A percentile compares a stretch with the other conserved stretches of the same genome.
These are phyloP conservation scores for Cyprinodon diabolis DNA, from an alignment of 2,797 vertebrate genomes.

Conservation along the genomic window DNA sequence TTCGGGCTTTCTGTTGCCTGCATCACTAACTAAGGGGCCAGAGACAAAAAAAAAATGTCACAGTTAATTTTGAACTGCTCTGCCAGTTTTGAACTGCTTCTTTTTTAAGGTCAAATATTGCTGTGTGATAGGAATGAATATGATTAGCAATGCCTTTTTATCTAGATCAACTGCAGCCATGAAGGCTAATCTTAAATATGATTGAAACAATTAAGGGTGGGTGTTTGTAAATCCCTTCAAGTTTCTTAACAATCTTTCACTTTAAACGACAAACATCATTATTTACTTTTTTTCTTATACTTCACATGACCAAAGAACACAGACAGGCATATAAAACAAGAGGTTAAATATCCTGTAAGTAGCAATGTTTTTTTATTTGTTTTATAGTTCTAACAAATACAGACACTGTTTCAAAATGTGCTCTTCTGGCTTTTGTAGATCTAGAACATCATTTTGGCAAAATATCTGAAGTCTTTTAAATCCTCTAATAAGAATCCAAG, in stretches of 20 bases:
- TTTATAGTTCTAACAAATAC: too few relatives aligned
- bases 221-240: not conserved
- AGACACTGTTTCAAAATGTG: too few relatives aligned
- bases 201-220: not conserved
- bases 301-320: not conserved
- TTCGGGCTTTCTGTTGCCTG: conserved; percentile 48
- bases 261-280: not conserved
- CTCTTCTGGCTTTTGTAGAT: too few relatives aligned
- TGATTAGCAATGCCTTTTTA: not conserved
- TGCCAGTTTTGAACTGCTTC: conserved; percentile 16
- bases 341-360: too few relatives aligned
- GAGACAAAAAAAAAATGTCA: conserved; percentile 45
- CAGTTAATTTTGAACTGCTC: conserved; percentile 50
- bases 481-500: too few relatives aligned
- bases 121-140: not conserved
- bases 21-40: conserved; percentile 38
- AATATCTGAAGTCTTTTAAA: too few relatives aligned
- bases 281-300: not conserved
- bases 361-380: too few relatives aligned
- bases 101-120: conserved; percentile 24
- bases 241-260: not conserved
- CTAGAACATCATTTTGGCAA: too few relatives aligned
- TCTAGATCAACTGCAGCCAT: conserved; percentile 1
- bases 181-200: not conserved
- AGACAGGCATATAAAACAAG: not conserved